A percentile compares a stretch with the other conserved stretches of the same genome.
Conservation (phyloP, 2,797 vertebrate genomes). For the Sebastes trivittatus region DNA sequence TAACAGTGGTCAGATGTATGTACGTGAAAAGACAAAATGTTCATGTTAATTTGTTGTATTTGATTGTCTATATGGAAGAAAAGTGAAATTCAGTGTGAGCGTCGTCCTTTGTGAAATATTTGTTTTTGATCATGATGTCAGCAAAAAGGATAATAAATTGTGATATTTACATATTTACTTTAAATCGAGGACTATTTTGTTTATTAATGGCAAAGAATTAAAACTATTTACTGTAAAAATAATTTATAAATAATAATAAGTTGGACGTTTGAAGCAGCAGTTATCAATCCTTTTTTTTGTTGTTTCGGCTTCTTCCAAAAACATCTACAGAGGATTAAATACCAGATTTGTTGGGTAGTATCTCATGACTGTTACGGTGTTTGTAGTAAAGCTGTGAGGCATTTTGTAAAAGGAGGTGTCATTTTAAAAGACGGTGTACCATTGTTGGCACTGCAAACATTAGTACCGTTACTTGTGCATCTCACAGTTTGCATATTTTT, state of each 20-base stretch:
- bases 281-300: constrained; percentile 3
- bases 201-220: constrained; percentile 15
- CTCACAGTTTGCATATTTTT: constrained; percentile 39
- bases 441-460: constrained; percentile 14
- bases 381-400: constrained; percentile 37
- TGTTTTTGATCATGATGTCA: constrained; percentile 55
- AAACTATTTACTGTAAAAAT: constrained; percentile 9
- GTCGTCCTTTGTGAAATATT: constrained; percentile 65
- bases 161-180: constrained; percentile 44
- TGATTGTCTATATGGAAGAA: constrained; percentile 53
- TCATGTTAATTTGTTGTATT: constrained; percentile 55
- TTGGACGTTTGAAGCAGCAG: constrained; percentile 12
- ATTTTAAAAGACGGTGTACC: constrained; percentile 22
- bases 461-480: constrained; percentile 5
- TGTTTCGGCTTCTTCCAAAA: neutral
- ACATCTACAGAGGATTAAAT: neutral
- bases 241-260: neutral
- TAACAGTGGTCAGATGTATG: constrained; percentile 51
- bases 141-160: constrained; percentile 23
- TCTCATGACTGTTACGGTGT: constrained; percentile 26
- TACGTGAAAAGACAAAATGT: constrained; percentile 52
- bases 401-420: constrained; percentile 23
- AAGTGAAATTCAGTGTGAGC: constrained; percentile 52
- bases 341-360: constrained; percentile 11
- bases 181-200: constrained; percentile 23